Evolutionary conservation across 2,797 vertebrate genomes (phyloP).

Genomic region (Parambassis ranga): DNA sequence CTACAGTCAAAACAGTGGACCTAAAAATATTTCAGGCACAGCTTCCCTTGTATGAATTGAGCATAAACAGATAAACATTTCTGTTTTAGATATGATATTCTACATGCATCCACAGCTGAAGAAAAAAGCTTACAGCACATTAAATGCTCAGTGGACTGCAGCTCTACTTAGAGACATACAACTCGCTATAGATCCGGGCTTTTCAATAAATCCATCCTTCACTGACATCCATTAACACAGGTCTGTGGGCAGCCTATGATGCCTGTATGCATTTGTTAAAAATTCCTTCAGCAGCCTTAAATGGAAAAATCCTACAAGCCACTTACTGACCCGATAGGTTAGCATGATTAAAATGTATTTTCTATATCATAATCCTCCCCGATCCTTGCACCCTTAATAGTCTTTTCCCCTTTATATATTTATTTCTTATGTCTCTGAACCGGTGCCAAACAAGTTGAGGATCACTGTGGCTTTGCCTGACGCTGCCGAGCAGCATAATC

Average conservation of each 20-base stretch:
- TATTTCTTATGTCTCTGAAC: constrained; percentile 14
- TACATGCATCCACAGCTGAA: constrained; percentile 33
- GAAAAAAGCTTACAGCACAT: constrained; percentile 52
- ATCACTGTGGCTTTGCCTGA: constrained; percentile 36
- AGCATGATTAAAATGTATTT: constrained; percentile 64
- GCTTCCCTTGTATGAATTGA: constrained; percentile 27
- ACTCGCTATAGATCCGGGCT: constrained; percentile 15
- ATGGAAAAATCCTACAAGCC: constrained; percentile 52
- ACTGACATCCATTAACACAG: constrained; percentile 39
- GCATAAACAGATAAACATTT: constrained; percentile 40
- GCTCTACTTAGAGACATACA: constrained; percentile 34
- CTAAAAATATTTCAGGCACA: constrained; percentile 54
- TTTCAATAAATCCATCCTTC: constrained; percentile 59
- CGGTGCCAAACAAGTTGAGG: constrained; percentile 3
- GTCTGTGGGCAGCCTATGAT: constrained; percentile 23
- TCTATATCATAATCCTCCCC: constrained; percentile 48
- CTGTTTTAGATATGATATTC: constrained; percentile 30
- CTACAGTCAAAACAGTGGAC: constrained; percentile 46
- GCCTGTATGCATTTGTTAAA: constrained; percentile 24
- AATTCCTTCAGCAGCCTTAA: constrained; percentile 42
- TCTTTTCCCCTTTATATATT: neutral
- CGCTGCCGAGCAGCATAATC: constrained; percentile 11
- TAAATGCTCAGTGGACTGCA: constrained; percentile 66
- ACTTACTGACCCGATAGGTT: constrained; percentile 42
- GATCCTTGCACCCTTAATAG: constrained; percentile 43